Base-by-base conservation (phyloP, 35 echinoderm and acorn worm species). In the Apostichopus californicus region DNA sequence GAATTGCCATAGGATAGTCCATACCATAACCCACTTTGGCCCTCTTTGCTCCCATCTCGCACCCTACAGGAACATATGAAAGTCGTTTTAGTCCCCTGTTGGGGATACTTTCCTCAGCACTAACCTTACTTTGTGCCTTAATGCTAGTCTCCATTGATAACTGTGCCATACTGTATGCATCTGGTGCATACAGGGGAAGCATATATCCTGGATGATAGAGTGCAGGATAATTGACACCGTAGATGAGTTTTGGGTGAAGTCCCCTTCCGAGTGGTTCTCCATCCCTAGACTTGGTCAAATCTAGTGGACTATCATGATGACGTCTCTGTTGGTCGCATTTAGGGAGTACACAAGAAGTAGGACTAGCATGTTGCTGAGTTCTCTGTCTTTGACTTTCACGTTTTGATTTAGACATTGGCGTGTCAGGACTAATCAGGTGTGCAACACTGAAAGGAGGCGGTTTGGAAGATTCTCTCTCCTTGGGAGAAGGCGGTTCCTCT, bases 201-300 rank as follows among this genome's bases (percentile, higher is more conserved):
- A 95, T 90, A 72, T 87, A 94, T 10, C 87, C 79, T 55, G 93
- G 83, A 2, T 92, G 89, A 80, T 95, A 98, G 8, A 98, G 83
- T 1, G 94, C 83, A 14, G 96, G 93, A 72, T 95, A 98, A 59
- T 98, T 98, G 79, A 92, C 95, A 46, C 94, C 94, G 57, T 94
- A 95, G 10, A 95, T 89, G 11, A 98, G 89, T 61, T 95, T 94
- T 5, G 92, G 90, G 64, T 80, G 93, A 85, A 86, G 56, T 28
- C 68, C 78, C 46, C 68, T 79, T 88, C 56, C 81, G 22, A 89
- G 89, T n/a, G n/a, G 78, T 54, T 83, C 92, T 61, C 68, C 81
- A 81, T 87, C 90, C 60, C 73, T 94, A 61, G 96, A 92, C 77
- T 95, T 90, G 55, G 94, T 94, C 15, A 95, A 90, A 90, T 98